Conservation (phyloP, 2,888 invertebrate species). For the Tipula lateralis region DNA sequence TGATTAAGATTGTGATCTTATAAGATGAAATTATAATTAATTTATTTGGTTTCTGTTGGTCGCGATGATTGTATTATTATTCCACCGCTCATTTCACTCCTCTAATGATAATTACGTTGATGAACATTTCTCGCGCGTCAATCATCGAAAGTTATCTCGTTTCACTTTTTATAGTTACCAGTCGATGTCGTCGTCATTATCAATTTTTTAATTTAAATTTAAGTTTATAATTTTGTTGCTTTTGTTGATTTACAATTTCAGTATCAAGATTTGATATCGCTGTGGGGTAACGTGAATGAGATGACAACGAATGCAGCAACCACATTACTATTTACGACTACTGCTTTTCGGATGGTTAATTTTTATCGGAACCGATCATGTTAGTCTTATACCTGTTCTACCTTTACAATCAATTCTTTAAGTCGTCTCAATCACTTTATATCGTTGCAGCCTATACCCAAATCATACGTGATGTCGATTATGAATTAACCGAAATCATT, state of each 20-base stretch:
- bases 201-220: background rate
- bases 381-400: too few species aligned
- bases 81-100: background rate
- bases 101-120: background rate
- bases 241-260: background rate
- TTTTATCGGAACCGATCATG: conserved; percentile 32
- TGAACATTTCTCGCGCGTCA: background rate
- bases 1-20: background rate
- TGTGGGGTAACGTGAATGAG: conserved; percentile 31
- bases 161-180: background rate
- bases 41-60: background rate
- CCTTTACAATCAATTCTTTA: too few species aligned
- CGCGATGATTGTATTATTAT: background rate
- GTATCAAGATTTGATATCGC: conserved; percentile 31
- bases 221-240: background rate
- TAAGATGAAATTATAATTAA: background rate
- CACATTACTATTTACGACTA: conserved; percentile 32
- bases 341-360: conserved; percentile 31
- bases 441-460: background rate
- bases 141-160: background rate
- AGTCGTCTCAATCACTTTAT: too few species aligned
- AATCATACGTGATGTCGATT: conserved; percentile 29
- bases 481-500: background rate
- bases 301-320: conserved; percentile 32
- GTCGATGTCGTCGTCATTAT: background rate